Percentiles rank a stretch among this genome's conserved stretches.
Evolutionary conservation across 2,888 invertebrate species (phyloP).

Genomic region (Abrostola triplasia): DNA sequence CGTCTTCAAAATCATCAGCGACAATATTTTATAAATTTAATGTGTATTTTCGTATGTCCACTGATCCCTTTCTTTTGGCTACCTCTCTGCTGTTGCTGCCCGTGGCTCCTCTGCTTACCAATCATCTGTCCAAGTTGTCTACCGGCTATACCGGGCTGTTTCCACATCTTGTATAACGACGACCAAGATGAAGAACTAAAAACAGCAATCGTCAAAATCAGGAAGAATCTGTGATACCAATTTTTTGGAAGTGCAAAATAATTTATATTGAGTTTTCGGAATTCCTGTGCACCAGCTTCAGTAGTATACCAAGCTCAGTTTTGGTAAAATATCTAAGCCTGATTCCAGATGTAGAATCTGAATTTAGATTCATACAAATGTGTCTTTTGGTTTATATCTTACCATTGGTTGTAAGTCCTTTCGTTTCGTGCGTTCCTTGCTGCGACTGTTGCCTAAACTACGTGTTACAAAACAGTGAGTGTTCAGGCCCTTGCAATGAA

Average conservation of each 20-base stretch:
- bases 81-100: slow-evolving; percentile 31
- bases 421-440: slow-evolving; percentile 30
- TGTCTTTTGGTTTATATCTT: slow-evolving; percentile 28
- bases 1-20: slow-evolving; percentile 20
- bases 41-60: slow-evolving; percentile 2
- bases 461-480: slow-evolving; percentile 2
- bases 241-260: background rate
- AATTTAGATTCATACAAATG: slow-evolving; percentile 7
- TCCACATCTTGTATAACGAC: background rate
- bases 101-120: slow-evolving; percentile 37
- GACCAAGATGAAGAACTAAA: slow-evolving; percentile 6
- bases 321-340: background rate
- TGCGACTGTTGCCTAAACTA: slow-evolving; percentile 28
- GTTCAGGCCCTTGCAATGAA: background rate
- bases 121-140: slow-evolving; percentile 23
- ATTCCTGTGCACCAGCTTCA: background rate
- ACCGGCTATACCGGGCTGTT: slow-evolving; percentile 19
- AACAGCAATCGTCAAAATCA: background rate
- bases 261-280: background rate
- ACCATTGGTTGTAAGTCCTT: slow-evolving; percentile 33
- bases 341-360: background rate
- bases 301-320: background rate
- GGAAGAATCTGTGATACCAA: too few relatives aligned
- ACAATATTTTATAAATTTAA: slow-evolving; percentile 4
- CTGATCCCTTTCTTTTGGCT: slow-evolving; percentile 16